Conservation (phyloP, 2,888 invertebrate genomes). For the Euproctis similis region DNA sequence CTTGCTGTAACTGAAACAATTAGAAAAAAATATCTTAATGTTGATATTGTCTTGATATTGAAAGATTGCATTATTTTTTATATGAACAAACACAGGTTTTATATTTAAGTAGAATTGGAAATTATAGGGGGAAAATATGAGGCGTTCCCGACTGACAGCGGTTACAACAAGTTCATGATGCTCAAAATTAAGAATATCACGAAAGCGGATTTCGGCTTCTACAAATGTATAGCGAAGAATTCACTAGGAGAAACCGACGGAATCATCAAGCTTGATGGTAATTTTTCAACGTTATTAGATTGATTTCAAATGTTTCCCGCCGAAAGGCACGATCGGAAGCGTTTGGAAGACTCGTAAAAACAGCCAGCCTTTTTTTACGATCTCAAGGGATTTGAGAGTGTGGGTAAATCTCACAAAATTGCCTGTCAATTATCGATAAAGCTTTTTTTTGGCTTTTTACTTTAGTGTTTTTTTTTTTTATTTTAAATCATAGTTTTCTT, state of each 20-base stretch:
- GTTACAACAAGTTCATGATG: constrained; percentile 95
- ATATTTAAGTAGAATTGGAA: constrained; percentile 78
- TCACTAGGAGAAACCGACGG: constrained; percentile 93
- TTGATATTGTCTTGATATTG: too few relatives aligned
- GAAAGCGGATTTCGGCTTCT: constrained; percentile 88
- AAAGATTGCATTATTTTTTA: too few relatives aligned
- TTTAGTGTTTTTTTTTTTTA: neutral
- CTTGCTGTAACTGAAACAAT: too few relatives aligned
- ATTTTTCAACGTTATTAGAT: constrained; percentile 33
- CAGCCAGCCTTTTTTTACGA: constrained; percentile 24
- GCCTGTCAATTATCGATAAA: constrained; percentile 26
- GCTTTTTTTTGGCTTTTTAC: constrained; percentile 12
- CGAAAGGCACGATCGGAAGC: constrained; percentile 16
- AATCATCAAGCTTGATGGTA: constrained; percentile 92
- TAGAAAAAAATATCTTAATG: too few relatives aligned
- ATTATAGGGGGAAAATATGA: constrained; percentile 93
- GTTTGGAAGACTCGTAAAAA: constrained; percentile 26
- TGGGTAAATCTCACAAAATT: constrained; percentile 24
- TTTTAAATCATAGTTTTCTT: too few relatives aligned
- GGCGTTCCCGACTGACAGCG: constrained; percentile 88
- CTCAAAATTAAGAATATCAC: constrained; percentile 90
- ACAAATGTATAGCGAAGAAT: constrained; percentile 94
- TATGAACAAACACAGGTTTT: constrained; percentile 62
- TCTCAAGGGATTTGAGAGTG: constrained; percentile 23
- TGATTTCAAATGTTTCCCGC: constrained; percentile 21